phyloP scores from a whole-genome alignment of 2,797 vertebrate genomes.

The Harpagifer antarcticus region DNA sequence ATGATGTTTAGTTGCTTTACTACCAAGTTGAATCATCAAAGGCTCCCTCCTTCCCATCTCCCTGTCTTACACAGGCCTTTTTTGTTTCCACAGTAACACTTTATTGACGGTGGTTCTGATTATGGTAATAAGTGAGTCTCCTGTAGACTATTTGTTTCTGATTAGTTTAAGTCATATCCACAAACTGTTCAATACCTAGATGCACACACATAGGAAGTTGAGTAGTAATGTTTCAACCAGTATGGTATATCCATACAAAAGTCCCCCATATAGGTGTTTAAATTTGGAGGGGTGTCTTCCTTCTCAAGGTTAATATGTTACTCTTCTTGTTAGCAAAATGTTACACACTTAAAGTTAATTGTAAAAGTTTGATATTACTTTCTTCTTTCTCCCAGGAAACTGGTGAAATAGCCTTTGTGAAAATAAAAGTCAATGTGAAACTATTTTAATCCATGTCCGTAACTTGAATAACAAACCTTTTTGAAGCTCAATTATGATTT shows the following conservation, averaged over 20 bases:
- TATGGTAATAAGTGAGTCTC: not conserved
- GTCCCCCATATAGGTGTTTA: not conserved
- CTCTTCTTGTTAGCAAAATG: not conserved
- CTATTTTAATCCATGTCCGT: too few relatives aligned
- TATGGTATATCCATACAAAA: not conserved
- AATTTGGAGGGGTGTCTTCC: too few relatives aligned
- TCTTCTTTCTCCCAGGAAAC: too few relatives aligned
- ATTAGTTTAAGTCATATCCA: not conserved
- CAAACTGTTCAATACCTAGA: too few relatives aligned
- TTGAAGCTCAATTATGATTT: too few relatives aligned
- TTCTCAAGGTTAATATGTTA: not conserved
- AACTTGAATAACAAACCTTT: too few relatives aligned
- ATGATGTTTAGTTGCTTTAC: slow-evolving; percentile 76
- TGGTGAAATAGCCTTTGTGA: too few relatives aligned
- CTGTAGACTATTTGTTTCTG: not conserved
- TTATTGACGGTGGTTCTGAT: not conserved
- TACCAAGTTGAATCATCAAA: slow-evolving; percentile 63
- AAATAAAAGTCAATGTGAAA: too few relatives aligned
- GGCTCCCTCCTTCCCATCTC: slow-evolving; percentile 51
- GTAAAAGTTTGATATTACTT: too few relatives aligned
- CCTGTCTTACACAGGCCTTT: slow-evolving; percentile 24
- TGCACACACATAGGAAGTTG: too few relatives aligned
- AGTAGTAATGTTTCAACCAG: too few relatives aligned
- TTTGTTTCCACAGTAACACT: slow-evolving; percentile 51
- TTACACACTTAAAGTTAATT: not conserved